A percentile compares a stretch with the other conserved stretches of the same genome.
Evolutionary conservation across 37 sponge, comb jelly and placozoan genomes (phyloP).

Genomic region (Lycopodina hypogea): DNA sequence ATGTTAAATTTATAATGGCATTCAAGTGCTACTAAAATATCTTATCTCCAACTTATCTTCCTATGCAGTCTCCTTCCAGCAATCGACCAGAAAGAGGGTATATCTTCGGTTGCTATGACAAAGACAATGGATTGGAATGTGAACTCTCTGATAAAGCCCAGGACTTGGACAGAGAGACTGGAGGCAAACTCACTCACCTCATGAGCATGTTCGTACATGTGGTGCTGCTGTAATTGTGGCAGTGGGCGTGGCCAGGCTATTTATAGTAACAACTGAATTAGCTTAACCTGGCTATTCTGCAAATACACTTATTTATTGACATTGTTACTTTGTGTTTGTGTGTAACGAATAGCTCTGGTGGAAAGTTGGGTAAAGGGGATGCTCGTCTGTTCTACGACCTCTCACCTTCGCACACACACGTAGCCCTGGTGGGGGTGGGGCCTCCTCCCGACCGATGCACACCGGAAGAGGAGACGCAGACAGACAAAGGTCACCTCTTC

Average conservation of each 20-base stretch:
- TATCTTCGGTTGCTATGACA: constrained; percentile 57
- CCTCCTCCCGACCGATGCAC: not conserved
- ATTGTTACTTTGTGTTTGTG: not conserved
- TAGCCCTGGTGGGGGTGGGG: constrained; percentile 50
- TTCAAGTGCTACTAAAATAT: too few relatives aligned
- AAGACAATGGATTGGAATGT: constrained; percentile 9
- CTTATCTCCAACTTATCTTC: too few relatives aligned
- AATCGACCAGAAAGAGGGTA: too few relatives aligned
- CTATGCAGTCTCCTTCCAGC: not conserved
- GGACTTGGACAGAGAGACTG: constrained; percentile 2
- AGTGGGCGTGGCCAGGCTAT: not conserved
- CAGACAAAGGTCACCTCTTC: constrained; percentile 35
- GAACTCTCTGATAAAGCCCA: constrained; percentile 39
- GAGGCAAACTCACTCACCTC: constrained; percentile 18
- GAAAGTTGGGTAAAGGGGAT: constrained; percentile 41
- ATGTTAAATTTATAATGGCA: too few relatives aligned
- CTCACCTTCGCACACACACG: constrained; percentile 28
- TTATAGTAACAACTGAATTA: not conserved
- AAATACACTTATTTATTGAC: too few relatives aligned
- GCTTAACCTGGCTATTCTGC: too few relatives aligned
- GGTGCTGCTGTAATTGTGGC: not conserved
- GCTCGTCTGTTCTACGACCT: constrained; percentile 54
- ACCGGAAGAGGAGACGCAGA: not conserved
- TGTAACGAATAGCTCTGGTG: constrained; percentile 26
- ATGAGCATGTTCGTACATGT: constrained; percentile 20